phyloP scores from a whole-genome alignment of 2,797 vertebrate species.

The Numenius phaeopus region DNA sequence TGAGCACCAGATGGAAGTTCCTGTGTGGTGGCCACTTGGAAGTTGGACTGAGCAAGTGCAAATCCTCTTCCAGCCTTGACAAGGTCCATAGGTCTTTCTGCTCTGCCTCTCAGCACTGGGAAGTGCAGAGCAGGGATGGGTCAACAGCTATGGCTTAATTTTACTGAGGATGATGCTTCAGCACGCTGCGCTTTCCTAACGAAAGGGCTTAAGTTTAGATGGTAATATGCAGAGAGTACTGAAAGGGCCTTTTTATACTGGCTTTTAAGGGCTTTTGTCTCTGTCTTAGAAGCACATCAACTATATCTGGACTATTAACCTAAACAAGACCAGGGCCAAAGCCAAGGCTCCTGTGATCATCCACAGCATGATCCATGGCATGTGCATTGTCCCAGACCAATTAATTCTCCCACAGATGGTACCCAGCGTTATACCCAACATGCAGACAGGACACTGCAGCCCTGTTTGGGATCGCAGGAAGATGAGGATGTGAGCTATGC shows the following conservation, averaged over 20 bases:
- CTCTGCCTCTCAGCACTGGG: neutral
- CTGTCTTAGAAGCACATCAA: neutral
- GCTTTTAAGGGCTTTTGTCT: neutral
- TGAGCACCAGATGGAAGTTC: neutral
- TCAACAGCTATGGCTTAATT: neutral
- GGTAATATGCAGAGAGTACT: neutral
- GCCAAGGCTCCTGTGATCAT: neutral
- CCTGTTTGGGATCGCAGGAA: neutral
- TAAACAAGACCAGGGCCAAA: neutral
- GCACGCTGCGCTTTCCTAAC: fast-evolving
- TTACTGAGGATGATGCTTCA: neutral
- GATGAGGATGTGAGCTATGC: neutral
- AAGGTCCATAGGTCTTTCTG: fast-evolving
- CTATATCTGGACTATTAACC: neutral
- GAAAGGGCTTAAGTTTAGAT: neutral
- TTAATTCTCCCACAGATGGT: fast-evolving
- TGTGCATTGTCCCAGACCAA: neutral
- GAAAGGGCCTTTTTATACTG: neutral
- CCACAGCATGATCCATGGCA: neutral
- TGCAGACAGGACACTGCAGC: neutral
- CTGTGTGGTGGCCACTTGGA: neutral
- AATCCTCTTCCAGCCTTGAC: neutral
- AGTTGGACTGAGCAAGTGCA: neutral
- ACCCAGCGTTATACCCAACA: neutral
- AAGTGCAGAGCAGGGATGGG: neutral